phyloP scores from a whole-genome alignment of 2,797 vertebrate species.

The Rhincodon typus region DNA sequence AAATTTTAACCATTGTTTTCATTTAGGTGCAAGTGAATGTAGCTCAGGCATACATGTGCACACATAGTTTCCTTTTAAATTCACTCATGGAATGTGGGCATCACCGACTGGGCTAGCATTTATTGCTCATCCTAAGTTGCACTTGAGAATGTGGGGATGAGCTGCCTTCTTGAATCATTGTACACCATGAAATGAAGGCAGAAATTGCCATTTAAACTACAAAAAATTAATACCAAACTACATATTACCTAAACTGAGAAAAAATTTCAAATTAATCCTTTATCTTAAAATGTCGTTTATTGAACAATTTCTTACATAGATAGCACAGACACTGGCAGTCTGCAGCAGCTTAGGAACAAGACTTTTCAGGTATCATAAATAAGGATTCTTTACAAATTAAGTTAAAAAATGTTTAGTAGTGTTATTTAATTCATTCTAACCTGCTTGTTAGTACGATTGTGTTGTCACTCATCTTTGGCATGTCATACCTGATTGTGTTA shows the following conservation, averaged over 20 bases:
- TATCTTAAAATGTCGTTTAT: background rate
- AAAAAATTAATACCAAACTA: background rate
- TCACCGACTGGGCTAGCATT: too few species aligned
- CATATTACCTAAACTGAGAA: background rate
- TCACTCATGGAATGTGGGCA: too few species aligned
- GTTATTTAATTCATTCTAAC: background rate
- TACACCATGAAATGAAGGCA: background rate
- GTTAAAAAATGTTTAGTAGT: conserved; percentile 14
- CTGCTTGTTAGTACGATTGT: conserved; percentile 12
- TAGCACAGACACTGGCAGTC: background rate
- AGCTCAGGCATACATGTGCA: background rate
- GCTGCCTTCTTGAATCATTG: too few species aligned
- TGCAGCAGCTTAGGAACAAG: background rate
- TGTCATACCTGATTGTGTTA: background rate
- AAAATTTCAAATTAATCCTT: conserved; percentile 3
- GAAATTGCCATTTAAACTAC: background rate
- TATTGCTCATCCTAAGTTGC: too few species aligned
- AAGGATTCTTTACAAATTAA: conserved; percentile 14
- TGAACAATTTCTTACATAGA: background rate
- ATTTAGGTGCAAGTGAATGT: background rate
- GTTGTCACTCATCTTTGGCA: conserved; percentile 8
- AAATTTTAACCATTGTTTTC: background rate
- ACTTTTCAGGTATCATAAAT: conserved; percentile 10
- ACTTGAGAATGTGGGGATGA: too few species aligned
- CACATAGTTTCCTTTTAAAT: too few species aligned